Evolutionary conservation across 2,113 vertebrate genomes (phyloP).

Genomic region (Nyctibius bracteatus): DNA sequence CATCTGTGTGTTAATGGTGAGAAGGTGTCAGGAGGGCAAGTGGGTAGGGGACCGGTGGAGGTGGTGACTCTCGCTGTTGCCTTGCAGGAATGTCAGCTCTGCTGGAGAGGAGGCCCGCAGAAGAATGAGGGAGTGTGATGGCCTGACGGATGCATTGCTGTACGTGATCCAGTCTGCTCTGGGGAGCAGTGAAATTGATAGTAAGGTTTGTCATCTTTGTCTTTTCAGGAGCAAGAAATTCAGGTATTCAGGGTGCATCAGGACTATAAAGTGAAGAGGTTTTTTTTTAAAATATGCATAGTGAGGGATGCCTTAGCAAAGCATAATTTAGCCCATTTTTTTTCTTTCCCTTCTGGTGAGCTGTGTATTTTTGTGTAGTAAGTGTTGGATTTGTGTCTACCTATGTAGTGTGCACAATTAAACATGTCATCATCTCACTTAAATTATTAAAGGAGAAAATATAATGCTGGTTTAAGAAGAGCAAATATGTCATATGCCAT

Average conservation of each 20-base stretch:
- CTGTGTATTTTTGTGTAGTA: background rate
- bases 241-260: background rate
- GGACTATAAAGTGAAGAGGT: background rate
- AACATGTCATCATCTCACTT: background rate
- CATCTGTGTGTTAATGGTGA: background rate
- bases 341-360: background rate
- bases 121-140: conserved; percentile 97
- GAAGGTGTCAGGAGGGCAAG: background rate
- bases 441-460: background rate
- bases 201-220: conserved; percentile 86
- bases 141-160: conserved; percentile 95
- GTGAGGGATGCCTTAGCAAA: background rate
- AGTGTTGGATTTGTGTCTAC: background rate
- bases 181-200: conserved; percentile 98
- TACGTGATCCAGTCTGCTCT: conserved; percentile 97
- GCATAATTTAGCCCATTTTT: background rate
- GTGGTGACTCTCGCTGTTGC: conserved; percentile 43
- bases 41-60: background rate
- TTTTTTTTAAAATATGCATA: background rate
- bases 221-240: background rate
- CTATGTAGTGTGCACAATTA: background rate
- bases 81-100: conserved; percentile 95
- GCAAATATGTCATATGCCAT: background rate
- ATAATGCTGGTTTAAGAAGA: background rate
- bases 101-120: conserved; percentile 96